These are phyloP conservation scores for Labeo rohita DNA, from an alignment of 2,113 vertebrate species.

Conservation along the genomic window DNA sequence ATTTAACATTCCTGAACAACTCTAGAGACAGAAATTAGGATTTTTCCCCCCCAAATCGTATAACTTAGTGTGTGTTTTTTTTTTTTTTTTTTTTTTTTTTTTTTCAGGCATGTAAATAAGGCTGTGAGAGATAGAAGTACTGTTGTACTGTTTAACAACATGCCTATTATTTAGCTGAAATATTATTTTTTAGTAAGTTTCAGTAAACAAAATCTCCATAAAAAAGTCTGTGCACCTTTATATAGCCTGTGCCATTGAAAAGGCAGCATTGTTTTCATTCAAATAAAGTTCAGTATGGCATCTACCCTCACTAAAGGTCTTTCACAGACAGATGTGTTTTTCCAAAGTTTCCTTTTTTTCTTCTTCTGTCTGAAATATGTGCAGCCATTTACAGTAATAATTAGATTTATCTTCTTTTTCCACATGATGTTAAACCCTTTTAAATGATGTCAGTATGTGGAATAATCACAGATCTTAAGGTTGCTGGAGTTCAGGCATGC, in stretches of 20 bases:
- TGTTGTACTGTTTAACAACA: background rate
- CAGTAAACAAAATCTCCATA: background rate
- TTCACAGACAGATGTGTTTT: background rate
- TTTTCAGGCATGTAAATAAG: background rate
- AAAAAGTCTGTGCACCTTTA: background rate
- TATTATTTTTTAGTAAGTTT: background rate
- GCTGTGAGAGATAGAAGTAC: background rate
- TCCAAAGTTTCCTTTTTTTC: background rate
- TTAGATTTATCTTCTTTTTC: conserved; percentile 41
- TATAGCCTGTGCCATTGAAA: background rate
- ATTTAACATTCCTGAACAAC: background rate
- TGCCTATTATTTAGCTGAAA: background rate
- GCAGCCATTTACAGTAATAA: background rate
- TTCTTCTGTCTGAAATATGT: background rate
- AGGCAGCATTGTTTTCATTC: background rate
- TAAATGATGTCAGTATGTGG: conserved; percentile 47
- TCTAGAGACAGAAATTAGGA: background rate
- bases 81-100: background rate
- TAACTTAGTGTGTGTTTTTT: background rate
- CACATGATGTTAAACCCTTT: conserved; percentile 27
- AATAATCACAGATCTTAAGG: background rate
- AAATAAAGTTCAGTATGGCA: background rate
- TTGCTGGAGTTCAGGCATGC: conserved; percentile 26
- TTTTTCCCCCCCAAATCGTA: background rate
- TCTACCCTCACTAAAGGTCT: background rate